Conservation (phyloP, 2,113 vertebrate species). For the Ammodytes marinus region DNA sequence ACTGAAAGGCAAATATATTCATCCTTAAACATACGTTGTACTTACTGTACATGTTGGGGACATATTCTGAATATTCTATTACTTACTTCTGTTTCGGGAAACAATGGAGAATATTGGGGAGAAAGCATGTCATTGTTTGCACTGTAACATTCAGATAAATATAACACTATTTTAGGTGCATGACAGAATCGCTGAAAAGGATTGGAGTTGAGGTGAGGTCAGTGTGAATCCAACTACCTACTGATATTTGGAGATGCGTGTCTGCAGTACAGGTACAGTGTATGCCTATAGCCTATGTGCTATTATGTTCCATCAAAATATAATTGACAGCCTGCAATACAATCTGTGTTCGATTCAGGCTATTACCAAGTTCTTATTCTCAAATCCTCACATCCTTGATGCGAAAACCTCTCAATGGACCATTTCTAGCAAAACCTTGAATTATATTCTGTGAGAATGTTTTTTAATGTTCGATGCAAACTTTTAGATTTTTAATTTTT, state of each 20-base stretch:
- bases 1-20: neutral
- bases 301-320: conserved; percentile 17
- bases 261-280: neutral
- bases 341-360: neutral
- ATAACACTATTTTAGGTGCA: neutral
- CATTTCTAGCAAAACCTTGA: neutral
- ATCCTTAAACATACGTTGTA: neutral
- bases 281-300: neutral
- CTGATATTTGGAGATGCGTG: conserved; percentile 3
- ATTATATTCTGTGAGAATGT: neutral
- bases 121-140: conserved; percentile 18
- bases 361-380: neutral
- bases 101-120: conserved; percentile 11
- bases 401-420: neutral
- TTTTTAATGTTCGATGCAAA: neutral
- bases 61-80: too few species aligned
- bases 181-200: neutral
- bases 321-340: conserved; percentile 7
- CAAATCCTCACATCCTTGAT: neutral
- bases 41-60: neutral
- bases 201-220: conserved; percentile 6
- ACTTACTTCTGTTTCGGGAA: neutral
- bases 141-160: conserved; percentile 28
- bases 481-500: neutral
- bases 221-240: neutral